Evolutionary conservation across 1,140 invertebrate genomes (phyloP), one percentile per base, ranked within the genome.

Genomic region (Pararge aegeria): DNA sequence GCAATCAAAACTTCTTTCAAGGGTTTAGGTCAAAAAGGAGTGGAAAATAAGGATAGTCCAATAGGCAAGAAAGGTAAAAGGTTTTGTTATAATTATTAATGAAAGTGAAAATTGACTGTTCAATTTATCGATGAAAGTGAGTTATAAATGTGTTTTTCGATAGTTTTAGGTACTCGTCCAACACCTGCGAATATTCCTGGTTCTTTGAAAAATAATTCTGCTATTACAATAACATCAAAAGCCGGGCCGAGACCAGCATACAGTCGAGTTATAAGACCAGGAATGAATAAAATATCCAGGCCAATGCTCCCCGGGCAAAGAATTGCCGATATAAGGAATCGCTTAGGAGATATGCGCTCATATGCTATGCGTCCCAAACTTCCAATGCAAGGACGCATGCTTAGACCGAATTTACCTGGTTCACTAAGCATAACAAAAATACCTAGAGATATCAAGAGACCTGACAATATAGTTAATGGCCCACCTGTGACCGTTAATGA

Each of bases 1-100:
- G 97, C 97, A n/a, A 98, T 98, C 59, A 93, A 95, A 67, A 95
- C 94, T 0, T 94, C 94, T 0, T 92, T 95, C 19, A 95, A 95
- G 85, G 83, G 83, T 0, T 90, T 94, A 5, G 93, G 93, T 54
- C 93, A 94, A 64, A 93, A 93, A 77, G 91, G 91, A 20, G 90
- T 21, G 6, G 92, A 92, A n/a, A 83, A 82, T 1, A 93, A 93
- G 58, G 92, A 93, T 61, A 80, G 71, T 55, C 78, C 78, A 9
- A 46, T 86, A 6, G 79, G 82, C 21, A 91, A 90, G 66, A 90
- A 90, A 86, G 76, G 88, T 90, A 46, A 1, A 3, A 42, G 0
- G 6, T 42, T 16, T 42, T 27, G 10, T 27, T 27, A 7, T 27
- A n/a, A n/a, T n/a, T n/a, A n/a, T n/a, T n/a, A n/a, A n/a, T n/a